These are phyloP conservation scores for Malthinus seriepunctatus DNA, from an alignment of 2,888 invertebrate species.

Conservation along the genomic window DNA sequence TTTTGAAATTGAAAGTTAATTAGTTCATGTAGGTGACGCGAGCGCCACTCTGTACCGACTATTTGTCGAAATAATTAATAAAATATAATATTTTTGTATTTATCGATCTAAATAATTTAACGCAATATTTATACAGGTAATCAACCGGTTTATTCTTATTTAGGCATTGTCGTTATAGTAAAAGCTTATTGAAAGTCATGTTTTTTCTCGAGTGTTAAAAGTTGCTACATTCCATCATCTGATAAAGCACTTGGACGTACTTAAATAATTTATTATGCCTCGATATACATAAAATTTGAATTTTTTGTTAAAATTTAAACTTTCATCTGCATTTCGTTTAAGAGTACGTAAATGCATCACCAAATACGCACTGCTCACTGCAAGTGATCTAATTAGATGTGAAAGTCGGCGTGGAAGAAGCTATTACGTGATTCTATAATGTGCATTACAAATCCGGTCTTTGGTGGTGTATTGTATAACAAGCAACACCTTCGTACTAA, in stretches of 20 bases:
- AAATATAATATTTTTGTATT: neutral
- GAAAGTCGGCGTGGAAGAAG: constrained; percentile 23
- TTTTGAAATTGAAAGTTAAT: constrained; percentile 3
- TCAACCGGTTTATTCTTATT: neutral
- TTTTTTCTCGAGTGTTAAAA: too few species aligned
- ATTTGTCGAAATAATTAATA: neutral
- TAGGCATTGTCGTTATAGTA: neutral
- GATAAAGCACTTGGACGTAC: too few species aligned
- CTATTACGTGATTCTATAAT: constrained; percentile 19
- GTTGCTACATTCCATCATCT: too few species aligned
- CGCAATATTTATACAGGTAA: neutral
- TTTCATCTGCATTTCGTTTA: constrained; percentile 8
- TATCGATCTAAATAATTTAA: neutral
- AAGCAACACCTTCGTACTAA: neutral
- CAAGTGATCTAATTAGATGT: constrained; percentile 22
- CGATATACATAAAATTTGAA: neutral
- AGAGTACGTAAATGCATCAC: constrained; percentile 9
- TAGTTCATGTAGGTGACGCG: neutral
- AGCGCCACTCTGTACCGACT: neutral
- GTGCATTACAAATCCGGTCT: constrained; percentile 9
- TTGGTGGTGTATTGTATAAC: constrained; percentile 6
- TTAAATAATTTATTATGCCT: too few species aligned
- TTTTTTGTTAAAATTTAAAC: neutral
- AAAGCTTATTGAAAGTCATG: neutral
- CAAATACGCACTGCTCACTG: constrained; percentile 16